Evolutionary conservation across 37 sponge, comb jelly and placozoan genomes (phyloP).

Genomic region (Corticium candelabrum): DNA sequence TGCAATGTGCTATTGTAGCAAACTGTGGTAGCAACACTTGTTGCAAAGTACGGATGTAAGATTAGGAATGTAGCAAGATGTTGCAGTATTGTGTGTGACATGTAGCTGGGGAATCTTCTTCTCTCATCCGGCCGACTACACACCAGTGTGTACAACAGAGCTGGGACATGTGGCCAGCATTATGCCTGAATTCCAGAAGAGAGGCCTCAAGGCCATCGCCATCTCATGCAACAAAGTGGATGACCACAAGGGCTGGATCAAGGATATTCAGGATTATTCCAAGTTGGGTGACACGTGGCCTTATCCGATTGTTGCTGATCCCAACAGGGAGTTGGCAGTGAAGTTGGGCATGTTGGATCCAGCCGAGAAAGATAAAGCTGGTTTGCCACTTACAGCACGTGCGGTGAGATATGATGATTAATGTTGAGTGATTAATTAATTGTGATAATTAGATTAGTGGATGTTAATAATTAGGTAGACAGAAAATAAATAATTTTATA

Average conservation of each 20-base stretch:
- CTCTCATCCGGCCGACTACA: constrained; percentile 95
- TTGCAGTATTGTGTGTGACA: too few species aligned
- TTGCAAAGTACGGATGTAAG: too few species aligned
- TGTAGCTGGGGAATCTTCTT: constrained; percentile 93
- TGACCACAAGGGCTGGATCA: constrained; percentile 69
- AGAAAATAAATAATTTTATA: too few species aligned
- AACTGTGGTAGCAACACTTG: too few species aligned
- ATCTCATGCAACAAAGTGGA: constrained; percentile 76
- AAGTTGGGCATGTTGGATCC: constrained; percentile 92
- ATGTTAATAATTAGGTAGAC: too few species aligned
- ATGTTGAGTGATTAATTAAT: too few species aligned
- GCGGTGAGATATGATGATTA: constrained; percentile 47
- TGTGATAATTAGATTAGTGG: too few species aligned
- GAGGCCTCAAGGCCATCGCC: constrained; percentile 81
- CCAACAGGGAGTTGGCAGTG: constrained; percentile 74
- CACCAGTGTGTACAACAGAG: constrained; percentile 97
- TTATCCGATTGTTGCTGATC: constrained; percentile 94
- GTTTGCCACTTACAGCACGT: constrained; percentile 86
- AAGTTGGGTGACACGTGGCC: constrained; percentile 6
- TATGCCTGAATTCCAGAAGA: constrained; percentile 74
- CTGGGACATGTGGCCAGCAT: constrained; percentile 60
- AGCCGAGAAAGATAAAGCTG: constrained; percentile 93
- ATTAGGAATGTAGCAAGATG: too few species aligned
- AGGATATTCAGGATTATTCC: constrained; percentile 63
- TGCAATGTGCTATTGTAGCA: too few species aligned